These are phyloP conservation scores for Odontocerum albicorne DNA, from an alignment of 2,888 invertebrate genomes.

Conservation along the genomic window DNA sequence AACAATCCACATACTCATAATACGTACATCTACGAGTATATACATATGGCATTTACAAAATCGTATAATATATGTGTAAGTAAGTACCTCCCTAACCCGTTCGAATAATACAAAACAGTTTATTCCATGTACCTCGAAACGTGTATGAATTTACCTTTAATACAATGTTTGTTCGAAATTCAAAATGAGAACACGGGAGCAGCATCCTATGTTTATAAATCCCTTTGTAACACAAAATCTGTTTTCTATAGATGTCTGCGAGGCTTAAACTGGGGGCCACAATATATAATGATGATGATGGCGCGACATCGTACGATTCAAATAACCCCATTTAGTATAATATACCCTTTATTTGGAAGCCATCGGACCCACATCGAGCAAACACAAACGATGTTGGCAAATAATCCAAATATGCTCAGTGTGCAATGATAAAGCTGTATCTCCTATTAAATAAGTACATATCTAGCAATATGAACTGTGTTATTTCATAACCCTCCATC, in stretches of 20 bases:
- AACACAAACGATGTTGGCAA: conserved; percentile 15
- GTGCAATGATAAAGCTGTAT: conserved; percentile 6
- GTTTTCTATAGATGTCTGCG: conserved; percentile 20
- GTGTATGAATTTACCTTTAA: too few relatives aligned
- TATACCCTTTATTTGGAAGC: conserved; percentile 24
- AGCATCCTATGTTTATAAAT: conserved; percentile 17
- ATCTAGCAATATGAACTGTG: too few relatives aligned
- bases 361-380: conserved; percentile 16
- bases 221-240: conserved; percentile 25
- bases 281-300: conserved; percentile 27
- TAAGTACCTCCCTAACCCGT: too few relatives aligned
- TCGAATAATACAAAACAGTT: not conserved
- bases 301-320: conserved; percentile 22
- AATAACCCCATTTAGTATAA: conserved; percentile 30
- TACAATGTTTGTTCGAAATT: conserved; percentile 14
- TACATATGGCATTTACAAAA: too few relatives aligned
- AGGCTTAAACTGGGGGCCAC: not conserved
- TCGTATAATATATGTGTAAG: too few relatives aligned
- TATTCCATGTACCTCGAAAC: not conserved
- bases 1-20: too few relatives aligned
- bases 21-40: too few relatives aligned
- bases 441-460: not conserved
- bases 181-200: conserved; percentile 4
- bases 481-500: too few relatives aligned
- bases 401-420: conserved; percentile 20